Conservation (phyloP, 53 echinoderm and acorn worm genomes). For the Astropecten irregularis region DNA sequence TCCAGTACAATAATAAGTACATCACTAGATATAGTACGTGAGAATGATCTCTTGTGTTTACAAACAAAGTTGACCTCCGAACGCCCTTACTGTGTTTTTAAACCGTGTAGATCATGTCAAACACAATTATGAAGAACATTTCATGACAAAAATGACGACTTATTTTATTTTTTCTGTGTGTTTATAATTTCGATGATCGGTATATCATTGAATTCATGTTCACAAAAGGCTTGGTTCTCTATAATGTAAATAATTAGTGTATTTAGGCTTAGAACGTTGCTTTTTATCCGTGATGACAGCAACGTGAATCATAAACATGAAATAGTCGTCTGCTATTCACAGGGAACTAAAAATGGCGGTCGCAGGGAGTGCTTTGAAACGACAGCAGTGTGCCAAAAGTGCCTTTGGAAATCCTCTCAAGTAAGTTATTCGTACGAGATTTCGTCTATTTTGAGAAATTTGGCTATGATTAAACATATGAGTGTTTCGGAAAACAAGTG, state of each 20-base stretch:
- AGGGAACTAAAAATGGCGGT: constrained; percentile 40
- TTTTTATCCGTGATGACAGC: too few relatives aligned
- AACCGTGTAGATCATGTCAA: constrained; percentile 44
- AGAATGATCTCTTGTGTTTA: too few relatives aligned
- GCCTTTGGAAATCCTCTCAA: constrained; percentile 40
- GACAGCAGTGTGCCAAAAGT: constrained; percentile 28
- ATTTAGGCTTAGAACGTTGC: too few relatives aligned
- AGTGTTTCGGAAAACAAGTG: too few relatives aligned
- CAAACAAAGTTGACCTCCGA: constrained; percentile 73
- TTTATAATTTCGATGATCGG: too few relatives aligned
- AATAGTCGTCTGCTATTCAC: constrained; percentile 8
- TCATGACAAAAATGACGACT: neutral
- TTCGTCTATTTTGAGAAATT: neutral
- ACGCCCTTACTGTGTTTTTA: constrained; percentile 20
- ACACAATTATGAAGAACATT: neutral
- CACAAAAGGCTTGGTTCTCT: too few relatives aligned
- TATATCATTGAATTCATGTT: too few relatives aligned
- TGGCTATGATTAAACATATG: too few relatives aligned
- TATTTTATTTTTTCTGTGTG: neutral
- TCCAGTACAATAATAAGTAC: too few relatives aligned
- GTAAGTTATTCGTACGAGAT: neutral
- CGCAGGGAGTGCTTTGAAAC: constrained; percentile 38
- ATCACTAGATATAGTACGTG: too few relatives aligned
- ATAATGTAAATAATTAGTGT: too few relatives aligned
- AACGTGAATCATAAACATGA: neutral